phyloP scores from a whole-genome alignment of 2,113 vertebrate species.

The Protobothrops mucrosquamatus region DNA sequence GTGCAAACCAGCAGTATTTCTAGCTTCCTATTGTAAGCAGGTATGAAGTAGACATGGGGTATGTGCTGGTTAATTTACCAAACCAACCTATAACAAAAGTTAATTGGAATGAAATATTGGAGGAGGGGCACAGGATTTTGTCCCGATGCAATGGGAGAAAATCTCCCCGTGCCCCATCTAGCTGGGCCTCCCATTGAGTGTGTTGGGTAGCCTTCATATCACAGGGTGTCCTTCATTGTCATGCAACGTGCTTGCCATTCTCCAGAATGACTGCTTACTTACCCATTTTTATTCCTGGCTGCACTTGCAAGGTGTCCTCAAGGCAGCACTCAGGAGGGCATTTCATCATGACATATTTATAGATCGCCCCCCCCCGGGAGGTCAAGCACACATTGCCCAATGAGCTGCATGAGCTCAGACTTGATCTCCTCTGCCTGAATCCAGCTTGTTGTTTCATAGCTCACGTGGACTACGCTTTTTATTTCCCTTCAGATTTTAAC shows the following conservation, averaged over 20 bases:
- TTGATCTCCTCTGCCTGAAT: neutral
- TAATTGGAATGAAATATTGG: neutral
- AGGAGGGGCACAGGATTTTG: neutral
- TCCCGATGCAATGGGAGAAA: neutral
- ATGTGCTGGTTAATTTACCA: neutral
- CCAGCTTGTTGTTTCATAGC: neutral
- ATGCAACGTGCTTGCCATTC: neutral
- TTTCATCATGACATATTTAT: neutral
- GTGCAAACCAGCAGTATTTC: neutral
- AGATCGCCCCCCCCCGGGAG: neutral
- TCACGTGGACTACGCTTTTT: neutral
- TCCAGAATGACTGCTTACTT: neutral
- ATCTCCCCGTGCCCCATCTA: neutral
- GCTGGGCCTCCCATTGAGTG: neutral
- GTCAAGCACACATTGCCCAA: neutral
- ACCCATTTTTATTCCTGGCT: neutral
- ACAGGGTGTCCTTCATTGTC: fast-evolving
- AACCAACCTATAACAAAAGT: neutral
- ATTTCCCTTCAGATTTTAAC: neutral
- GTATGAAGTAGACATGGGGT: neutral
- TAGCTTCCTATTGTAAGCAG: neutral
- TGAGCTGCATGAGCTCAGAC: neutral
- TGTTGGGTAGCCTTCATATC: neutral
- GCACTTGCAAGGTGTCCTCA: neutral
- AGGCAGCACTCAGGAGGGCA: neutral